Base-by-base conservation (phyloP, 2,888 invertebrate species). In the Congeria kusceri region DNA sequence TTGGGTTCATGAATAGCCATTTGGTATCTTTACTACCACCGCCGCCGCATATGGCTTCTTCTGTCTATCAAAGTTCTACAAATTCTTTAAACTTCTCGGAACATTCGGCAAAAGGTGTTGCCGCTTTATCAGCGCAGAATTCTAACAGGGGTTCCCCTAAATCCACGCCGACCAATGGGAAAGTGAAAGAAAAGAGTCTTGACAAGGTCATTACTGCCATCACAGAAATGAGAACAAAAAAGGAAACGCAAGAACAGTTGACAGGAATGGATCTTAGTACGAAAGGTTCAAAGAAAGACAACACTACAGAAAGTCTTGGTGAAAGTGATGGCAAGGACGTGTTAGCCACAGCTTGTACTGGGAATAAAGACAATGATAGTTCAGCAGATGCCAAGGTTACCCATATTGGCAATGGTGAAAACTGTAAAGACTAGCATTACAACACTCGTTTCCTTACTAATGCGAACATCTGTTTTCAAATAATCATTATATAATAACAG, bases 261-360 rank as follows among this genome's bases (percentile, higher is more conserved):
- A 83, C 76, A 46, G 83, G 83, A 28, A 83, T 83, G 46, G 83
- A 83, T 62, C 67, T 83, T 29, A 79, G 73, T 57, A 83, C 78
- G 5, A 83, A 83, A 57, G 69, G 73, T 67, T 68, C 69, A 28
- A 53, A 25, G 32, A 65, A 56, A 32, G 62, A 62, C 20, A 32
- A 20, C 15, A 20, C 0, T 20, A n/a, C 32, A 20, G 56, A 56
- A 29, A 56, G 7, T 25, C 28, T 13, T 20, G 29, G n/a, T 20
- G 39, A 39, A 15, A 9, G 18, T n/a, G 20, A 61, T 39, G 39
- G 20, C 39, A 39, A 62, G 28, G 39, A 27, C 13, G 39, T 18
- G 5, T 32, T 39, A 39, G 13, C 39, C 13, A 39, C 4, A 1
- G 39, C 15, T 39, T 39, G 4, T 9, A 39, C 39, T 39, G 39